Evolutionary conservation across 2,888 invertebrate species (phyloP).

Genomic region (Gymnocheta viridis): DNA sequence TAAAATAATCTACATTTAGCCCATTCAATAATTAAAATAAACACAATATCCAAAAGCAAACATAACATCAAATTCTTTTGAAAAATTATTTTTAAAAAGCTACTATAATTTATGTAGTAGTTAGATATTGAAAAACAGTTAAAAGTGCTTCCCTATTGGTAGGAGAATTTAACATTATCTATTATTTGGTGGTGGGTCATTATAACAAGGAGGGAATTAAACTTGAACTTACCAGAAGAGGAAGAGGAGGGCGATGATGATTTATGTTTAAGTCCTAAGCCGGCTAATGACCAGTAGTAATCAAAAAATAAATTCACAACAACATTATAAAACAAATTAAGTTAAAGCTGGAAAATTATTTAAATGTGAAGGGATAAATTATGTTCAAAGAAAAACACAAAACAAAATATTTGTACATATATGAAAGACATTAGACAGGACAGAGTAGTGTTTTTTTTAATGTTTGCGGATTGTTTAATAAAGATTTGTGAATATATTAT

Average conservation of each 20-base stretch:
- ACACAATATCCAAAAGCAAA: neutral
- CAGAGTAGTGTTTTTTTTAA: constrained; percentile 2
- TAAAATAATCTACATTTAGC: neutral
- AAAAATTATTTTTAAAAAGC: constrained; percentile 16
- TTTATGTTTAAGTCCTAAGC: constrained; percentile 79
- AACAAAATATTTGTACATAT: constrained; percentile 7
- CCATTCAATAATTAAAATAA: constrained; percentile 13
- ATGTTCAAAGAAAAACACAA: constrained; percentile 16
- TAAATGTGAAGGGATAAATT: neutral
- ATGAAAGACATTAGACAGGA: constrained; percentile 34
- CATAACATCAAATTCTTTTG: constrained; percentile 15
- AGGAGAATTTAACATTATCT: constrained; percentile 11
- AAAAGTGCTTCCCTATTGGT: constrained; percentile 8
- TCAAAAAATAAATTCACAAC: constrained; percentile 54
- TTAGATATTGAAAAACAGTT: neutral
- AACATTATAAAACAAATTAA: constrained; percentile 56
- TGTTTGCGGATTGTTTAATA: neutral
- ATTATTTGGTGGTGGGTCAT: constrained; percentile 28
- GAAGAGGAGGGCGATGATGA: constrained; percentile 63
- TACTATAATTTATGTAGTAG: neutral
- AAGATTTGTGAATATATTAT: neutral
- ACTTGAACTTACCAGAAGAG: constrained; percentile 71
- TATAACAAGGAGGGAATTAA: constrained; percentile 27
- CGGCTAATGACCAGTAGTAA: constrained; percentile 73
- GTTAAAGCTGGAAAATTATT: constrained; percentile 18